phyloP scores from a whole-genome alignment of 1,140 invertebrate genomes.

The Himalopsyche phryganea region DNA sequence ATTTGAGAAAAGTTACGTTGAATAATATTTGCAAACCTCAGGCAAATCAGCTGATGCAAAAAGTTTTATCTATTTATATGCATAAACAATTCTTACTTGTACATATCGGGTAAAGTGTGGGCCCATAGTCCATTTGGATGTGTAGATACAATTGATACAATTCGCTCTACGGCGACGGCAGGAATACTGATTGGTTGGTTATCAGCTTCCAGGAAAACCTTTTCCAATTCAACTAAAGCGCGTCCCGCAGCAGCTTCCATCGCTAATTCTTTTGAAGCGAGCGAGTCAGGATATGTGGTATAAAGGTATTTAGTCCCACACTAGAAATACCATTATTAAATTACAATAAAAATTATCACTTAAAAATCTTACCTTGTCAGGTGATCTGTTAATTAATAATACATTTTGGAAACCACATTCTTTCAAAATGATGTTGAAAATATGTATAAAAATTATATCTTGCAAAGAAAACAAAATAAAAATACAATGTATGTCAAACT shows the following conservation, averaged over 20 bases:
- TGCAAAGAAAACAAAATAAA: not conserved
- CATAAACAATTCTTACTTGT: slow-evolving; percentile 39
- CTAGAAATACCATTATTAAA: slow-evolving; percentile 35
- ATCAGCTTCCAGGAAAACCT: slow-evolving; percentile 36
- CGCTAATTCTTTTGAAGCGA: slow-evolving; percentile 49
- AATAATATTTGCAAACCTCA: too few species aligned
- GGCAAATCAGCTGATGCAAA: too few species aligned
- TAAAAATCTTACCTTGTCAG: not conserved
- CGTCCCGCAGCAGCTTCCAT: slow-evolving; percentile 52
- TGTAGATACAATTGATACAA: slow-evolving; percentile 49
- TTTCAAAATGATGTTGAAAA: not conserved
- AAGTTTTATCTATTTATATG: too few species aligned
- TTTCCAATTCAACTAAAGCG: slow-evolving; percentile 48
- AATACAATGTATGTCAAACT: not conserved
- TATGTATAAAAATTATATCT: not conserved
- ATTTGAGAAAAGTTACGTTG: too few species aligned
- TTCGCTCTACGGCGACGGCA: slow-evolving; percentile 39
- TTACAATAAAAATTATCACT: not conserved
- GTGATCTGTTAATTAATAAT: not conserved
- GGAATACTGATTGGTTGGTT: slow-evolving; percentile 38
- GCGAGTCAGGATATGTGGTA: slow-evolving; percentile 58
- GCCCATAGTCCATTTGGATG: slow-evolving; percentile 54
- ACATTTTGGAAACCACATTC: not conserved
- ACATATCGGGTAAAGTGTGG: slow-evolving; percentile 43
- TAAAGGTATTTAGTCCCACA: slow-evolving; percentile 47